Percentiles rank a stretch among this genome's conserved stretches.
phyloP scores from a whole-genome alignment of 35 echinoderm and acorn worm genomes.

The Diadema setosum region DNA sequence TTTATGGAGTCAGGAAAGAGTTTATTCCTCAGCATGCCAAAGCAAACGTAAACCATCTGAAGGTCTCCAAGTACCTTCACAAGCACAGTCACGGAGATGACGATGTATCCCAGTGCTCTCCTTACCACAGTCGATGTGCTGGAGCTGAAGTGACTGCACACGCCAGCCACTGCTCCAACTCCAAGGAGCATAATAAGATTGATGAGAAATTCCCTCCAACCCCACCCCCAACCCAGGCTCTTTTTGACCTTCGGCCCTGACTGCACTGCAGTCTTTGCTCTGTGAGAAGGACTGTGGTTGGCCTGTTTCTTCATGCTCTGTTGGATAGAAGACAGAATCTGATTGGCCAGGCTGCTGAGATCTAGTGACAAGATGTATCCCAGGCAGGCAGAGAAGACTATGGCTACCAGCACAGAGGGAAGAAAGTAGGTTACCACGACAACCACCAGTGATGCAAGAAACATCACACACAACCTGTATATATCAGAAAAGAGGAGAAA shows the following conservation, averaged over 20 bases:
- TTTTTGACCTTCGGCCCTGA: background rate
- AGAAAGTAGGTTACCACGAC: conserved; percentile 51
- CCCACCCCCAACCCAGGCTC: conserved; percentile 64
- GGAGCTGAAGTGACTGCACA: background rate
- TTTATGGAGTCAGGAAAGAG: conserved; percentile 68
- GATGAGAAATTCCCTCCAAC: conserved; percentile 51
- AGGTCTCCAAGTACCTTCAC: conserved; percentile 46
- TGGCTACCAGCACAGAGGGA: conserved; percentile 35
- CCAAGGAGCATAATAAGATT: conserved; percentile 54
- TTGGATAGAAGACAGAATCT: conserved; percentile 22
- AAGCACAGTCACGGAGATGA: conserved; percentile 32
- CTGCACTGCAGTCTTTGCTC: background rate
- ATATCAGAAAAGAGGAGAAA: background rate
- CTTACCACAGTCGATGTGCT: background rate
- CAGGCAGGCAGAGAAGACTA: conserved; percentile 45
- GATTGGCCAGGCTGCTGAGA: conserved; percentile 46
- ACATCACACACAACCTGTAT: conserved; percentile 69
- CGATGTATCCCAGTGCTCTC: conserved; percentile 40
- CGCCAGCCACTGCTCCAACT: conserved; percentile 43
- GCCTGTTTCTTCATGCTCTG: background rate
- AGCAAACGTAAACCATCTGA: conserved; percentile 59
- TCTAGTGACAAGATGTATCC: conserved; percentile 83
- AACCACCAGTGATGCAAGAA: conserved; percentile 34
- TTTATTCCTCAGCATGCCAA: conserved; percentile 78
- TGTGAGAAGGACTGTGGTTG: conserved; percentile 25